These are phyloP conservation scores for Anolis sagrei DNA, from an alignment of 2,113 vertebrate genomes.

Conservation along the genomic window DNA sequence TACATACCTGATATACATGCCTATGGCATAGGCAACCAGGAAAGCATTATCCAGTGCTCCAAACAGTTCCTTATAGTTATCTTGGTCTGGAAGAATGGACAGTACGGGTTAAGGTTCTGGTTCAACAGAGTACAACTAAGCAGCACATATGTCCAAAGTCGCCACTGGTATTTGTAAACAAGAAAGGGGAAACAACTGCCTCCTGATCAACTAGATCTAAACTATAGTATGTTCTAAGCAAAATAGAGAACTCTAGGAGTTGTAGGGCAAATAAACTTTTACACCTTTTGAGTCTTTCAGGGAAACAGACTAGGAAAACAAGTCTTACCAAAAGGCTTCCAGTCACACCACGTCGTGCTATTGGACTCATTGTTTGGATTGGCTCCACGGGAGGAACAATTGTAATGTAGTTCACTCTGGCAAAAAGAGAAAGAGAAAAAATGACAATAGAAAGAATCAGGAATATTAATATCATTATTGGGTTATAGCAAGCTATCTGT, in stretches of 20 bases:
- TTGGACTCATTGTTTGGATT: slow-evolving; percentile 78
- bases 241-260: no score
- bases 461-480: not conserved
- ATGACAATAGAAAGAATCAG: not conserved
- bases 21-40: slow-evolving; percentile 93
- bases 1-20: slow-evolving; percentile 95
- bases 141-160: not conserved
- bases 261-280: no score
- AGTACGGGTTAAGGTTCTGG: not conserved
- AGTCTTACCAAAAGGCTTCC: slow-evolving; percentile 92
- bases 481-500: not conserved
- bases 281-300: not conserved
- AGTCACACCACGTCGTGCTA: slow-evolving; percentile 90
- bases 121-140: not conserved
- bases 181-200: not conserved
- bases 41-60: slow-evolving; percentile 93
- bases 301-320: no score
- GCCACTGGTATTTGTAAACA: not conserved
- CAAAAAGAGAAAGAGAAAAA: not conserved
- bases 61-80: slow-evolving; percentile 91
- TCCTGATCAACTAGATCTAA: not conserved
- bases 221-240: no score
- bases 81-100: slow-evolving; percentile 77
- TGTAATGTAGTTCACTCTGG: slow-evolving; percentile 92
- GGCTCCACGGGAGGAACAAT: slow-evolving; percentile 80